A percentile compares a stretch with the other conserved stretches of the same genome.
Evolutionary conservation across 2,888 invertebrate genomes (phyloP).

Genomic region (Synergus laeviventris): DNA sequence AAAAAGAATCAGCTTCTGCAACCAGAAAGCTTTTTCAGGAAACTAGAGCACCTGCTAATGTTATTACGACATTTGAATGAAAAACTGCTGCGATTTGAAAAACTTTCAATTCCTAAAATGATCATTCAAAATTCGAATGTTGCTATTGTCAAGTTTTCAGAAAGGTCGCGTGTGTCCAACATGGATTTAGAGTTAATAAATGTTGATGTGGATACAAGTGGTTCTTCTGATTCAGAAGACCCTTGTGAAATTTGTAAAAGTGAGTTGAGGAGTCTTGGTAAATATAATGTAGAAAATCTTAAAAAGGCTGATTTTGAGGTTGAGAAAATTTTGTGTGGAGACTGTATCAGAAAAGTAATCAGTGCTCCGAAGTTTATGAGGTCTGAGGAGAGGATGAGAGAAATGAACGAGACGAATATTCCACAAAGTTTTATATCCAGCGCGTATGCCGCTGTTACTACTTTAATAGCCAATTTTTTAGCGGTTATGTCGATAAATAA

Average conservation of each 20-base stretch:
- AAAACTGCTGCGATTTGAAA: not conserved
- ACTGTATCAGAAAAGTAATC: constrained; percentile 41
- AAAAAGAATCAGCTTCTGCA: not conserved
- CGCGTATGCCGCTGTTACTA: constrained; percentile 50
- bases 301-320: not conserved
- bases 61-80: constrained; percentile 15
- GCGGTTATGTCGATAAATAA: constrained; percentile 57
- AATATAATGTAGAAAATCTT: constrained; percentile 1
- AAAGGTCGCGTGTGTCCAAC: constrained; percentile 6
- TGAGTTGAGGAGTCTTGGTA: not conserved
- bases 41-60: constrained; percentile 3
- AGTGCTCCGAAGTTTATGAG: constrained; percentile 16
- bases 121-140: constrained; percentile 1
- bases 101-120: not conserved
- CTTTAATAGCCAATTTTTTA: constrained; percentile 65
- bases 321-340: constrained; percentile 55
- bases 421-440: constrained; percentile 39
- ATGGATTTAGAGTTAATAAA: constrained; percentile 29
- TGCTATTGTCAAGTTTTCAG: not conserved
- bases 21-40: constrained; percentile 9
- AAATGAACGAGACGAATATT: constrained; percentile 3
- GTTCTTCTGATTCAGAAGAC: not conserved
- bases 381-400: not conserved
- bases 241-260: constrained; percentile 28
- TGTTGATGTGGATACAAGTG: constrained; percentile 6